phyloP scores from a whole-genome alignment of 2,888 invertebrate genomes.

The Cheilosia vernalis region DNA sequence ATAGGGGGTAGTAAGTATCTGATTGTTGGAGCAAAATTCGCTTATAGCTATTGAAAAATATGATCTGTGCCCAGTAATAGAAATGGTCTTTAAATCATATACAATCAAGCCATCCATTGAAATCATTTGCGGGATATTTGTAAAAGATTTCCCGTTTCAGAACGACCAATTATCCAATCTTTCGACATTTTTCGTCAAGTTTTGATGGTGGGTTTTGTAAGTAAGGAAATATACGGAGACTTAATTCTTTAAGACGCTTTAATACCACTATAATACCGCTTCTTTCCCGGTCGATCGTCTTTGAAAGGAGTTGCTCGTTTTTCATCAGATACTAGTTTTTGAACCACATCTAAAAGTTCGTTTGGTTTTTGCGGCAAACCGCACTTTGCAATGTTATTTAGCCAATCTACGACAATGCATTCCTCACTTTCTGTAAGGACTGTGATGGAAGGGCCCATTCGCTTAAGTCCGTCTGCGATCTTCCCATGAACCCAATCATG shows the following conservation, averaged over 20 bases:
- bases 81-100: too few species aligned
- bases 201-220: neutral
- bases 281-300: neutral
- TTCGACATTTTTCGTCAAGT: neutral
- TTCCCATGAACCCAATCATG: too few species aligned
- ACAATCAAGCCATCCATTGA: neutral
- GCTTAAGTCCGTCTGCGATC: too few species aligned
- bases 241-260: neutral
- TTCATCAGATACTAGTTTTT: neutral
- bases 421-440: too few species aligned
- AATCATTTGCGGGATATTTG: conserved; percentile 1
- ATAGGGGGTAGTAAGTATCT: too few species aligned
- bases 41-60: too few species aligned
- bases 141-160: conserved; percentile 12
- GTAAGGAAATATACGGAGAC: conserved; percentile 1
- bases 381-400: too few species aligned
- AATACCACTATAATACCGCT: neutral
- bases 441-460: too few species aligned
- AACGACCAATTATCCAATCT: conserved; percentile 6
- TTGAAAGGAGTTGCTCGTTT: neutral
- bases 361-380: neutral
- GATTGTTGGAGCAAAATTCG: too few species aligned
- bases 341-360: neutral
- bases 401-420: too few species aligned
- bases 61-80: too few species aligned